phyloP scores from a whole-genome alignment of 2,113 vertebrate species.

The Aptenodytes patagonicus region DNA sequence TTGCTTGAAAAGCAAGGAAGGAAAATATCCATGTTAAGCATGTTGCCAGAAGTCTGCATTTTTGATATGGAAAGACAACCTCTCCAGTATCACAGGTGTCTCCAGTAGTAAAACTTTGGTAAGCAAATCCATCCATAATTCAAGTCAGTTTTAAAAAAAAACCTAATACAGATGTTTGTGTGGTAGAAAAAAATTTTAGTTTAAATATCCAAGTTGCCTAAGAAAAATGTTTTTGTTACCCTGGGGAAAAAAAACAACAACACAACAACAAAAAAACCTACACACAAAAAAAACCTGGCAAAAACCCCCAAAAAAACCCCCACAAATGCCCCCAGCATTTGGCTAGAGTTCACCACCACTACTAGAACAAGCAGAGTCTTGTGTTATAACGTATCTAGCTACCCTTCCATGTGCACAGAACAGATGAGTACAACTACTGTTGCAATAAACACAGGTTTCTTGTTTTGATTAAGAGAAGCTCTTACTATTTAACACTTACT shows the following conservation, averaged over 20 bases:
- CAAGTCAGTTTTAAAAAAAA: neutral
- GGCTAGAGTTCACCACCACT: neutral
- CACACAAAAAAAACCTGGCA: neutral
- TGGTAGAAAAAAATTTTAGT: neutral
- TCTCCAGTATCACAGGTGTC: neutral
- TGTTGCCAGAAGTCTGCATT: neutral
- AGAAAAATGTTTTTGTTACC: neutral
- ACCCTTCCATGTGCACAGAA: neutral
- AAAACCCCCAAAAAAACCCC: neutral
- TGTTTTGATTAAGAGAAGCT: neutral
- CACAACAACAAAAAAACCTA: neutral
- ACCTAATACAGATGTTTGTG: neutral
- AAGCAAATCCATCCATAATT: neutral
- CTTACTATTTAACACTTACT: neutral
- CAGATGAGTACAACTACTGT: neutral
- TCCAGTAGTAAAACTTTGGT: neutral
- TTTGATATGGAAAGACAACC: neutral
- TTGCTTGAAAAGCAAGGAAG: neutral
- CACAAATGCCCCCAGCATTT: neutral
- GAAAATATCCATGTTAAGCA: neutral
- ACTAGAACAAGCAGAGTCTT: neutral
- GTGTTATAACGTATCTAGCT: neutral
- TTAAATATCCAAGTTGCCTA: neutral
- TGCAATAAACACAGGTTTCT: neutral
- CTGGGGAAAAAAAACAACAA: neutral